Percentiles rank a stretch among this genome's conserved stretches.
Evolutionary conservation across 1,140 invertebrate genomes (phyloP).

Genomic region (Leucophenga varia): DNA sequence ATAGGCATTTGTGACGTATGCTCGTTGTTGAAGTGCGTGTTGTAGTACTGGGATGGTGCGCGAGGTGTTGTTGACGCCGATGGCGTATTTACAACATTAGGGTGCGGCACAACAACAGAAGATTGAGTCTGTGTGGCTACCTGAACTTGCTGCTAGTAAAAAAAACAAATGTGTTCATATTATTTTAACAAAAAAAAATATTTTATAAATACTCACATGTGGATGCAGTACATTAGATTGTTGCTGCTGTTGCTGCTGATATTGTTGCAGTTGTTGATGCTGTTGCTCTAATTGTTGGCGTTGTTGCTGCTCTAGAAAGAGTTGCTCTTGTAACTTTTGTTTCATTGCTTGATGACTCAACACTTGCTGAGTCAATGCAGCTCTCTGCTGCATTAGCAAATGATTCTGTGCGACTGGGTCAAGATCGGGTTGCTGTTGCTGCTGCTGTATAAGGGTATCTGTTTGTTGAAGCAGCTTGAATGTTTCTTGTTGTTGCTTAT

Average conservation of each 20-base stretch:
- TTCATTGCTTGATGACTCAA: constrained; percentile 53
- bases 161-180: not conserved
- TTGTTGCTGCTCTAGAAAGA: constrained; percentile 52
- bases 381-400: constrained; percentile 37
- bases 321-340: constrained; percentile 42
- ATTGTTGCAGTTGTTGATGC: constrained; percentile 55
- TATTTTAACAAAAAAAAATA: constrained; percentile 1
- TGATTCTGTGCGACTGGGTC: constrained; percentile 20
- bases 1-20: constrained; percentile 43
- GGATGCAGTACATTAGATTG: constrained; percentile 48
- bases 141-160: constrained; percentile 59
- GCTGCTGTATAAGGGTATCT: constrained; percentile 25
- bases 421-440: constrained; percentile 20
- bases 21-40: constrained; percentile 48
- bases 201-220: constrained; percentile 27
- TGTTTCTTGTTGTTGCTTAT: constrained; percentile 47
- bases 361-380: constrained; percentile 37
- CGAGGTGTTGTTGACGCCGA: constrained; percentile 41
- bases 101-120: constrained; percentile 45
- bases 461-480: constrained; percentile 21
- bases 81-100: constrained; percentile 16
- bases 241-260: constrained; percentile 36
- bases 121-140: constrained; percentile 61
- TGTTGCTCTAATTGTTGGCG: constrained; percentile 19
- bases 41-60: constrained; percentile 45